Conservation (phyloP, 1,140 invertebrate genomes). For the Anthonomus grandis region DNA sequence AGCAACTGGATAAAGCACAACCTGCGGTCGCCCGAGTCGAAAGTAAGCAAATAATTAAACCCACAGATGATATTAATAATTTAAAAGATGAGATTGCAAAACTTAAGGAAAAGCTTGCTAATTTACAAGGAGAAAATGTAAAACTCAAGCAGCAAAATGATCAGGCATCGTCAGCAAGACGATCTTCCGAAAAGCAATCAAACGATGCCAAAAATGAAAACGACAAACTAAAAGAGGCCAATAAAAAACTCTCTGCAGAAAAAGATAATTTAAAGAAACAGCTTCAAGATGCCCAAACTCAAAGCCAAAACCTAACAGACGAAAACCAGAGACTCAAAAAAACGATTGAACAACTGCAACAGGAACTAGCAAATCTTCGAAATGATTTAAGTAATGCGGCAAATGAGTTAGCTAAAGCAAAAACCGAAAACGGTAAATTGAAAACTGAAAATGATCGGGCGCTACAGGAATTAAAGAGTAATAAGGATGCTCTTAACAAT, state of each 20-base stretch:
- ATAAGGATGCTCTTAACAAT: slow-evolving; percentile 4
- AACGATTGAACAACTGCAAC: slow-evolving; percentile 11
- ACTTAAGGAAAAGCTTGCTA: slow-evolving; percentile 20
- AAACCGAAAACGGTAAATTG: slow-evolving; percentile 13
- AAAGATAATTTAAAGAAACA: slow-evolving; percentile 1
- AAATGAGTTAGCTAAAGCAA: not conserved
- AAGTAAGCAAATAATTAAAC: not conserved
- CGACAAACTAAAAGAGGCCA: slow-evolving; percentile 10
- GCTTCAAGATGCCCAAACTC: not conserved
- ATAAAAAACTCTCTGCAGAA: not conserved
- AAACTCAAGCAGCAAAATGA: slow-evolving; percentile 18
- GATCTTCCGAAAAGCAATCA: not conserved
- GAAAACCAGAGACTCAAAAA: slow-evolving; percentile 22
- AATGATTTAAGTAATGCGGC: slow-evolving; percentile 8
- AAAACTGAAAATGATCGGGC: slow-evolving; percentile 17
- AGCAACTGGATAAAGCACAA: slow-evolving; percentile 6
- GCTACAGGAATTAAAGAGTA: slow-evolving; percentile 1
- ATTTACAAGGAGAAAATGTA: slow-evolving; percentile 7
- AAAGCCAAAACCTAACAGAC: not conserved
- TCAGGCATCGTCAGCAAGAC: not conserved
- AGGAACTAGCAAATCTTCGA: slow-evolving; percentile 16
- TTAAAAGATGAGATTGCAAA: slow-evolving; percentile 18
- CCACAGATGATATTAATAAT: not conserved
- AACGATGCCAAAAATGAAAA: slow-evolving; percentile 6
- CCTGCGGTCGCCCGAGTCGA: not conserved